Base-by-base conservation (phyloP, 2,888 invertebrate genomes). In the Xanthorhoe designata region DNA sequence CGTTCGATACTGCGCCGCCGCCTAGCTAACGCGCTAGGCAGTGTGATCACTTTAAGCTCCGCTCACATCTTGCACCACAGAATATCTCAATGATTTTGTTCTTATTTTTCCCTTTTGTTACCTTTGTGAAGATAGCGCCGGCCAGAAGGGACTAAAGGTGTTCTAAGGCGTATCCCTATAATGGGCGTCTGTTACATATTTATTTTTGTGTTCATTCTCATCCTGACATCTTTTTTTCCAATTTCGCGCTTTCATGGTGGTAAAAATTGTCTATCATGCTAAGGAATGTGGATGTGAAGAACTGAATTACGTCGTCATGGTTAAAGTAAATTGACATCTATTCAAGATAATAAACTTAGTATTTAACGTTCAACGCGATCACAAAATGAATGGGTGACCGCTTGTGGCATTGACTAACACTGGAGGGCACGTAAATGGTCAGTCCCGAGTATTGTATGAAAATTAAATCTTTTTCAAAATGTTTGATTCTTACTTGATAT, bases 41-140 rank as follows among this genome's bases (percentile, higher is more conserved):
- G n/a, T n/a, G n/a, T n/a, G n/a, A n/a, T n/a, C n/a, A n/a, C n/a
- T n/a, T n/a, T n/a, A 24, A 24, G 24, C 24, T 24, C 24, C 24
- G 24, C 1, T 77, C 61, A 4, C 78, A 5, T 63, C 78, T 83
- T 83, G 57, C 24, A 62, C 78, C 79, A 56, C 24, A 61, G 19
- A 61, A 68, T 69, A 78, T 79, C 80, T 77, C 75, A 75, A 81
- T 76, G 76, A 72, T 81, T 86, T 88, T 88, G 86, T 89, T 87
- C 78, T 79, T 78, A 76, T 86, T 89, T 89, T 90, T 91, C 87
- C 82, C 84, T 85, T 89, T 92, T 92, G 88, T 90, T 86, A 78
- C 90, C 90, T 92, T 92, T 92, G 91, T 92, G 85, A 78, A 80
- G 82, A 89, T 91, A 93, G 92, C 92, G 92, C 92, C 92, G 92